Base-by-base conservation (phyloP, 2,888 invertebrate species). In the Epinotia nisella region DNA sequence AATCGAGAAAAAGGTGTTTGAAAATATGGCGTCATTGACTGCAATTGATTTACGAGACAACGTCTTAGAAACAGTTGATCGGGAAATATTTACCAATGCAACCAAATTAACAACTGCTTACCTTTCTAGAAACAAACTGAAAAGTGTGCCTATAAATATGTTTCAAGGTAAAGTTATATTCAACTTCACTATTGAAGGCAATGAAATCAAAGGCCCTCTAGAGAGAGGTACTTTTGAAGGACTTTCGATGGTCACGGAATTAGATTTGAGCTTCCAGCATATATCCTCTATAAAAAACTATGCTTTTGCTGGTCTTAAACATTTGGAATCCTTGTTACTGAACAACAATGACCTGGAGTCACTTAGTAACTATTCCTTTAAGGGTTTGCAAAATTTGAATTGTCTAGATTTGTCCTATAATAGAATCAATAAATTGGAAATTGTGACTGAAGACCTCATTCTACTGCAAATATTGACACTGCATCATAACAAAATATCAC, bases 401-500 rank as follows among this genome's bases (percentile, higher is more conserved):
- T 29, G 74, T 1, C 76, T 92, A 69, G 88, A 91, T 75, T 79
- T 92, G 58, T 89, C 90, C 15, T 74, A 82, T 72, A 92, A 92
- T 73, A 77, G 81, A 72, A 84, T 92, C 24, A 65, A 59, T 15
- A 78, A 74, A n/a, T 78, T 91, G 59, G 80, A 82, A 71, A 88
- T 91, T 71, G 80, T 85, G n/a, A 86, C 82, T 73, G 74, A 78
- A 13, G 85, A 87, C 76, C 78, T 92, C 1, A 29, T 75, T 4
- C 85, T 76, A 75, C 84, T 92, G 1, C 71, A 75, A 51, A 78
- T 78, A 2, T 75, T 91, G 1, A 78, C 78, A 10, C 75, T 91
- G 13, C 77, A 76, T 69, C 81, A 87, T 64, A 92, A 92, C 75
- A 74, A 76, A 53, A 75, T 92, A n/a, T 78, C 74, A 3, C 70